Conservation (phyloP, 1,140 invertebrate species). For the Palaemon carinicauda region DNA sequence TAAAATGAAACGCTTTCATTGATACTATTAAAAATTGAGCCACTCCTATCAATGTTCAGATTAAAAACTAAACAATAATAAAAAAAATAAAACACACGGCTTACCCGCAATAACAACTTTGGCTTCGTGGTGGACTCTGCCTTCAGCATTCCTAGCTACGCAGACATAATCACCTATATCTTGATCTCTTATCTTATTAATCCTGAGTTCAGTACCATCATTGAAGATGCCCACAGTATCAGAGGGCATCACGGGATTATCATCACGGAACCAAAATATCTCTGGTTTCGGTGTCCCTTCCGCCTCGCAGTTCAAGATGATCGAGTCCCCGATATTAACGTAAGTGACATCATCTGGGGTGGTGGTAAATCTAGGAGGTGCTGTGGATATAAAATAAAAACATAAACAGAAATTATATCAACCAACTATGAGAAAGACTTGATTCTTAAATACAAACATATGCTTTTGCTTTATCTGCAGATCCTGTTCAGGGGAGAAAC, state of each 20-base stretch:
- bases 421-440: not conserved
- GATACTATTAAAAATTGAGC: not conserved
- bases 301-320: conserved; percentile 89
- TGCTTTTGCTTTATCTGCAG: too few relatives aligned
- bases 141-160: conserved; percentile 92
- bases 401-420: not conserved
- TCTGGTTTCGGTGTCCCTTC: conserved; percentile 78
- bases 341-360: conserved; percentile 93
- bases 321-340: conserved; percentile 93
- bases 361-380: conserved; percentile 89
- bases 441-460: too few relatives aligned
- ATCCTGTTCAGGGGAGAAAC: too few relatives aligned
- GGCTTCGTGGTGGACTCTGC: conserved; percentile 91
- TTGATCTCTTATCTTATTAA: conserved; percentile 83
- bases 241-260: conserved; percentile 47
- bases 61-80: not conserved
- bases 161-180: conserved; percentile 96
- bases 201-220: conserved; percentile 88
- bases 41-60: not conserved
- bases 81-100: not conserved
- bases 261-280: conserved; percentile 76
- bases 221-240: conserved; percentile 75
- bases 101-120: conserved; percentile 93
- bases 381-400: not conserved
- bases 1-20: not conserved